phyloP scores from a whole-genome alignment of 2,888 invertebrate species.

The Folsomia manolachei region DNA sequence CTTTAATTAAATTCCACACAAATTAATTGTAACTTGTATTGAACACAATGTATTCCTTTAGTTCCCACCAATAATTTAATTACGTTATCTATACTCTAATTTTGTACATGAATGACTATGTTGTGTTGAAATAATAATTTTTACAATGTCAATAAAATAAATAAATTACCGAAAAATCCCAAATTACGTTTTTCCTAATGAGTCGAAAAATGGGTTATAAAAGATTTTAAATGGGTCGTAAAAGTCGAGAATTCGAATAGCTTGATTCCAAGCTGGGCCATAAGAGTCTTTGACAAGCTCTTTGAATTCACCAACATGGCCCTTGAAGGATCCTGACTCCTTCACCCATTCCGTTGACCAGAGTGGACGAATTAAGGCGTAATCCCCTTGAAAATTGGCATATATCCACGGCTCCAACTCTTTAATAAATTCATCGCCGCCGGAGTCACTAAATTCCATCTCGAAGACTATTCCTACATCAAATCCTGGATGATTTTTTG shows the following conservation, averaged over 20 bases:
- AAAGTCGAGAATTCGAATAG: constrained; percentile 4
- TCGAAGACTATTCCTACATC: constrained; percentile 6
- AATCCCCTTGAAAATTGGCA: not conserved
- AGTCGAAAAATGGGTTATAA: constrained; percentile 8
- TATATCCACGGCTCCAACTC: not conserved
- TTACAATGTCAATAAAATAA: not conserved
- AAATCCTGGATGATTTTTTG: not conserved
- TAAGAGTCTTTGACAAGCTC: not conserved
- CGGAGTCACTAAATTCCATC: not conserved
- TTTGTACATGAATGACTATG: not conserved
- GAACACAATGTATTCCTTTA: too few species aligned
- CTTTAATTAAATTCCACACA: too few species aligned
- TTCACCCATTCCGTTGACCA: constrained; percentile 14
- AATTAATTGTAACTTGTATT: too few species aligned
- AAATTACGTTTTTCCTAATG: not conserved
- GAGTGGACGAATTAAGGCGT: not conserved
- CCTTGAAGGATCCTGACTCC: not conserved
- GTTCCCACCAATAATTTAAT: too few species aligned
- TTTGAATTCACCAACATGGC: not conserved
- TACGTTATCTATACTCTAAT: not conserved
- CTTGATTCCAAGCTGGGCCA: constrained; percentile 1
- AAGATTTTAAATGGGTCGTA: constrained; percentile 10
- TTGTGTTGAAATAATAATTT: not conserved
- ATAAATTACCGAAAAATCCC: not conserved
- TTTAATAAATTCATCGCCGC: not conserved